Conservation (phyloP, 2,888 invertebrate species). For the Platycnemis pennipes region DNA sequence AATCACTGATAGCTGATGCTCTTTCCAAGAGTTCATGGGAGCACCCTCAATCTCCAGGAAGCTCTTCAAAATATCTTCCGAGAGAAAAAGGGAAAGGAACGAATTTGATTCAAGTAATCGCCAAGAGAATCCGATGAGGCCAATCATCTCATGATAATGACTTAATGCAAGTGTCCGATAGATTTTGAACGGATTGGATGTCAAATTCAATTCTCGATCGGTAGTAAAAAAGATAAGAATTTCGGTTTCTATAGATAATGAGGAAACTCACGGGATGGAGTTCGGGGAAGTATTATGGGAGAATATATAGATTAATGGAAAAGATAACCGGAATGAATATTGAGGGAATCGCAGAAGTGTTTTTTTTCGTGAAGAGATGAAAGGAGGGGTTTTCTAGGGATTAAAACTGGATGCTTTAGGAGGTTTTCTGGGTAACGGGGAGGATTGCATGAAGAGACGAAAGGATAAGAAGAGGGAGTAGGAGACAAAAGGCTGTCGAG, state of each 20-base stretch:
- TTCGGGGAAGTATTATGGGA: not conserved
- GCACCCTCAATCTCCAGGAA: not conserved
- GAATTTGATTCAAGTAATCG: not conserved
- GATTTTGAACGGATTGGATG: not conserved
- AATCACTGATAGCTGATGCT: not conserved
- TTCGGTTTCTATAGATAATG: not conserved
- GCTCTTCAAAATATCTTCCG: not conserved
- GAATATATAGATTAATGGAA: constrained; percentile 28
- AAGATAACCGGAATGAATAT: constrained; percentile 10
- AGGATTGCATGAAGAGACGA: not conserved
- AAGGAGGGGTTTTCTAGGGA: constrained; percentile 33
- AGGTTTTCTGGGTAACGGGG: not conserved
- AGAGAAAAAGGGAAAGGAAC: not conserved
- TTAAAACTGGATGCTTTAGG: constrained; percentile 54
- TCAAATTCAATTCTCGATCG: constrained; percentile 14
- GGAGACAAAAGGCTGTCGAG: not conserved
- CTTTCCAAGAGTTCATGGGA: not conserved
- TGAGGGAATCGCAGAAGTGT: not conserved
- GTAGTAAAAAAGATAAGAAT: not conserved
- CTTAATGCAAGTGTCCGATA: not conserved
- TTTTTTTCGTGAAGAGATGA: not conserved
- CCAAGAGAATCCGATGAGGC: not conserved
- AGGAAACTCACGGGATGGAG: not conserved
- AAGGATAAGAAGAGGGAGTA: not conserved
- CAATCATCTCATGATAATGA: not conserved